Base-by-base conservation (phyloP, 1,140 invertebrate genomes). In the Zaprionus inermis region DNA sequence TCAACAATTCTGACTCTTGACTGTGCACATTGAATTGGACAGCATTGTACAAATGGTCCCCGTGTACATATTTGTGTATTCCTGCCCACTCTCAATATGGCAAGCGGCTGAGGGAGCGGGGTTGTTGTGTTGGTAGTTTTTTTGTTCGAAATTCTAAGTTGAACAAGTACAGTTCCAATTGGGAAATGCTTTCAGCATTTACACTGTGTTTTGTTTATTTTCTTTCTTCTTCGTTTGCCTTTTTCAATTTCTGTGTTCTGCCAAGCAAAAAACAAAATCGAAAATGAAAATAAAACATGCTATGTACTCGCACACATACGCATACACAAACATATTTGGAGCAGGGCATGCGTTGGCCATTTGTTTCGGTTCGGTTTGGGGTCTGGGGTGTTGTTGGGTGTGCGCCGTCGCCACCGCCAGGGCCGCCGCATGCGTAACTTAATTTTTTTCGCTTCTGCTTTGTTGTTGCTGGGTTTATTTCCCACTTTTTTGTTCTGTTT, bases 361-460 rank as follows among this genome's bases (percentile, higher is more conserved):
- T 65, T 41, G 10, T 16, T 46, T 36, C 34, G 36, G 28, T 28
- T 51, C 34, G 12, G 44, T 12, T 46, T n/a, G 14, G 46, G 54
- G n/a, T 22, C 66, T 63, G 18, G 18, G 24, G 57, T 68, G 20
- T 69, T 69, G 22, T 18, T 61, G 61, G 12, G 18, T 54, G 55
- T 83, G 80, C 80, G 80, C 80, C 80, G 78, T 69, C 79, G 80
- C 67, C 58, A 41, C 41, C 36, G 78, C 46, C 64, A 58, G 46
- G 49, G 34, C 72, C 80, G 76, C 80, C 81, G 81, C 81, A 83
- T 83, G 81, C 81, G 81, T 83, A 83, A 79, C 81, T 79, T 81
- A 51, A 52, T 12, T 60, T 57, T 57, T 56, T 12, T 46, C 24
- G 24, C 24, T 28, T 28, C 24, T 28, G 24, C 24, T 28, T 5